These are phyloP conservation scores for Montipora sp. DNA, from an alignment of 64 coral and sea anemone species.

Conservation along the genomic window DNA sequence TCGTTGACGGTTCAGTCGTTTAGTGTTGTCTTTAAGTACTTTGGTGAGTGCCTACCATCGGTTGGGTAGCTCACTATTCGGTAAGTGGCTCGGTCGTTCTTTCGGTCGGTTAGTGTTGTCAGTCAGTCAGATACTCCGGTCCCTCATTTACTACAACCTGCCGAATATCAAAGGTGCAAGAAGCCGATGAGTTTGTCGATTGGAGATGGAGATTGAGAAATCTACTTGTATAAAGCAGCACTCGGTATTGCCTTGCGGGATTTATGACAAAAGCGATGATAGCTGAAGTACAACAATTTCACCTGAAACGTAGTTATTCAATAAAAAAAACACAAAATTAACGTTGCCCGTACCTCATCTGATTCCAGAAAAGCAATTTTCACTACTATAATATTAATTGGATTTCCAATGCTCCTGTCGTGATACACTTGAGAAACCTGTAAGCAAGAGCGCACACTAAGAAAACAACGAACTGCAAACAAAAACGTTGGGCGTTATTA, in stretches of 20 bases:
- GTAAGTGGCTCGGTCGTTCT: not conserved
- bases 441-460: not conserved
- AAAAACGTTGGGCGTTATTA: not conserved
- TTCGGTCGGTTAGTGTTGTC: not conserved
- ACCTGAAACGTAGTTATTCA: not conserved
- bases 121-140: not conserved
- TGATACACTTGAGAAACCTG: constrained; percentile 84
- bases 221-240: too few species aligned
- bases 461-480: not conserved
- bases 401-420: constrained; percentile 76
- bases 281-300: not conserved
- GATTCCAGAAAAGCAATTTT: constrained; percentile 72
- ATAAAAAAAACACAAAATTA: too few species aligned
- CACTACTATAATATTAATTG: constrained; percentile 84
- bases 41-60: too few species aligned
- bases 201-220: not conserved
- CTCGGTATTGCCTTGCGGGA: not conserved
- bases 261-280: not conserved
- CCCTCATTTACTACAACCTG: too few species aligned
- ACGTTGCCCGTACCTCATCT: constrained; percentile 45
- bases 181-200: not conserved
- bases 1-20: too few species aligned
- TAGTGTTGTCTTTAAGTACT: too few species aligned
- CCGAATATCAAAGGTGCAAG: too few species aligned
- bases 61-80: not conserved